Conservation (phyloP, 2,797 vertebrate species). For the Halcyon leucocephala region DNA sequence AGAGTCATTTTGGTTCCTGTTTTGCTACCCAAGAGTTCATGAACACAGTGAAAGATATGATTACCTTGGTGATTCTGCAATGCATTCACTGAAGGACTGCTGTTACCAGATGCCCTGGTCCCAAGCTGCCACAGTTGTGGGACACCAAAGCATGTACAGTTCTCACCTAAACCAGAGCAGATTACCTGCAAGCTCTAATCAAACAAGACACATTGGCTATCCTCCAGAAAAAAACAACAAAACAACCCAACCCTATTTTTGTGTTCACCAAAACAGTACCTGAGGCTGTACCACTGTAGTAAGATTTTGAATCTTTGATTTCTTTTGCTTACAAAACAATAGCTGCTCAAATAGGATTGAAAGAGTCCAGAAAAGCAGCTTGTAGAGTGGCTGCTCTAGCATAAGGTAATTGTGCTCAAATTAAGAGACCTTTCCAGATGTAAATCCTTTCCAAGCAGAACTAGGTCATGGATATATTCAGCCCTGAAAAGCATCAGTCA, state of each 20-base stretch:
- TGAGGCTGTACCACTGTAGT: neutral
- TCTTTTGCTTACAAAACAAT: neutral
- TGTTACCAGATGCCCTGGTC: neutral
- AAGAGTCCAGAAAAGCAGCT: neutral
- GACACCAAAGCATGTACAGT: neutral
- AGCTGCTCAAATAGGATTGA: neutral
- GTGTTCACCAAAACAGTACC: neutral
- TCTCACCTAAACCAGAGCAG: accelerated
- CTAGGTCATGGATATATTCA: neutral
- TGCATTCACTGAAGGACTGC: neutral
- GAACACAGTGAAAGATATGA: neutral
- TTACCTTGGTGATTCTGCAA: neutral
- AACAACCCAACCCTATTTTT: neutral
- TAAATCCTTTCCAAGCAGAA: constrained; percentile 27
- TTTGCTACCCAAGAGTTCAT: neutral
- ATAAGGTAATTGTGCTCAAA: neutral
- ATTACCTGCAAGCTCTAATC: neutral
- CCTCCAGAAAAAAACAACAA: neutral
- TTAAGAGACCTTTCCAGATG: neutral
- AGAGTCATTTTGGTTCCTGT: neutral
- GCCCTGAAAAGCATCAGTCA: constrained; percentile 16
- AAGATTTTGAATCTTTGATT: neutral
- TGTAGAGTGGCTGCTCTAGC: neutral
- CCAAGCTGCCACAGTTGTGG: neutral
- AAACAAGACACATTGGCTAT: neutral